Evolutionary conservation across 2,888 invertebrate genomes (phyloP), one percentile per base, ranked within the genome.

Genomic region (Agonopterix alstromeriana): DNA sequence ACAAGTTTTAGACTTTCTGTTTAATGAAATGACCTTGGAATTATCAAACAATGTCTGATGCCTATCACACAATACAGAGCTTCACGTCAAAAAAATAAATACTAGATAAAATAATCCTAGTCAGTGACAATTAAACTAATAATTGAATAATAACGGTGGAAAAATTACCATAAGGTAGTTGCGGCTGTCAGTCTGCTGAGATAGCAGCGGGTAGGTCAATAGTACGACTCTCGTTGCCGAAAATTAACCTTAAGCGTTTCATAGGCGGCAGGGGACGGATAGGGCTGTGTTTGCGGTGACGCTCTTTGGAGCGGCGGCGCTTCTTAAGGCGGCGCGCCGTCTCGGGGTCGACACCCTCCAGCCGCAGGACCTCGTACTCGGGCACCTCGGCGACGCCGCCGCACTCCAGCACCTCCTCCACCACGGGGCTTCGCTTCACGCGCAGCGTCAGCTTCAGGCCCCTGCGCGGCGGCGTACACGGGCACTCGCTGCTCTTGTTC

Each of bases 151-250:
- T 73, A 80, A 82, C 87, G 86, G 87, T 87, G 87, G 87, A 86
- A 80, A 80, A 71, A 73, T 77, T 77, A 77, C 79, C 74, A 77
- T 77, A 82, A 77, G 72, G 57, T 57, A 56, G 62, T 77, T 74
- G 80, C 67, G 77, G 74, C 80, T 79, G 88, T 90, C 89, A 88
- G 85, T 88, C 88, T 79, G 90, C 90, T 70, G 90, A 87, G 68
- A 92, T 89, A 84, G 92, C 92, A 86, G 94, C 91, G 81, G 96
- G 95, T 89, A 97, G 92, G 90, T 96, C 94, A 73, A 96, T 96
- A 73, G 95, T 96, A 73, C 93, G 94, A 71, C 95, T 94, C 80
- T 97, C 97, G 77, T 96, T 95, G 62, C 97, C 96, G 70, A 97
- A 94, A 68, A 95, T 96, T 70, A 97, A 90, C 70, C 95, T 92